A percentile compares a stretch with the other conserved stretches of the same genome.
Conservation (phyloP, 2,888 invertebrate species). For the Phania funesta region DNA sequence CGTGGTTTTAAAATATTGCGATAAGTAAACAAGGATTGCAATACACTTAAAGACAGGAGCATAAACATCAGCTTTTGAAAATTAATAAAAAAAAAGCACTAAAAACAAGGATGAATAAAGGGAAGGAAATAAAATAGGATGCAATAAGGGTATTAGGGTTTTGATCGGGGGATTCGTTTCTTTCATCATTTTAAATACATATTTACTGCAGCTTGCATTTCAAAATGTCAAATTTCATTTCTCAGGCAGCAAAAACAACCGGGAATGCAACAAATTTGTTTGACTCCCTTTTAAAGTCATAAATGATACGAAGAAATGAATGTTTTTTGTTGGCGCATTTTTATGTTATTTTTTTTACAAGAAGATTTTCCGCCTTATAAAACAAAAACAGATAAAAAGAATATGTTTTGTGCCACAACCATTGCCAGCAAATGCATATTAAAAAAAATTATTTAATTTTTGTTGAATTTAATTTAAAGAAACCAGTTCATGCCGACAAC, state of each 20-base stretch:
- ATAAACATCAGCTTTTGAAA: conserved; percentile 34
- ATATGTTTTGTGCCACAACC: neutral
- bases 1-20: conserved; percentile 28
- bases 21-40: conserved; percentile 38
- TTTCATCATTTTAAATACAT: neutral
- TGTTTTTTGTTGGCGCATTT: neutral
- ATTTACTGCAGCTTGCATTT: conserved; percentile 46
- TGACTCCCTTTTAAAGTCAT: conserved; percentile 48
- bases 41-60: neutral
- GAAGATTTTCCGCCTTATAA: conserved; percentile 62
- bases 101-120: neutral
- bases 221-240: conserved; percentile 62
- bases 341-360: neutral
- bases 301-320: conserved; percentile 4
- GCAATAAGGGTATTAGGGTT: conserved; percentile 7
- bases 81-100: neutral
- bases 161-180: conserved; percentile 9
- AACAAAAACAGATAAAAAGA: neutral
- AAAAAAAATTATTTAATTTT: conserved; percentile 41
- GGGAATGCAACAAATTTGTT: conserved; percentile 19
- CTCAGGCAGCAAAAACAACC: neutral
- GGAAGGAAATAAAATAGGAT: conserved; percentile 30
- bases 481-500: conserved; percentile 58
- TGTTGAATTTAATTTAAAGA: conserved; percentile 16
- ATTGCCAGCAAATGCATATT: neutral